Evolutionary conservation across 2,888 invertebrate species (phyloP).

Genomic region (Drosophila siamana): DNA sequence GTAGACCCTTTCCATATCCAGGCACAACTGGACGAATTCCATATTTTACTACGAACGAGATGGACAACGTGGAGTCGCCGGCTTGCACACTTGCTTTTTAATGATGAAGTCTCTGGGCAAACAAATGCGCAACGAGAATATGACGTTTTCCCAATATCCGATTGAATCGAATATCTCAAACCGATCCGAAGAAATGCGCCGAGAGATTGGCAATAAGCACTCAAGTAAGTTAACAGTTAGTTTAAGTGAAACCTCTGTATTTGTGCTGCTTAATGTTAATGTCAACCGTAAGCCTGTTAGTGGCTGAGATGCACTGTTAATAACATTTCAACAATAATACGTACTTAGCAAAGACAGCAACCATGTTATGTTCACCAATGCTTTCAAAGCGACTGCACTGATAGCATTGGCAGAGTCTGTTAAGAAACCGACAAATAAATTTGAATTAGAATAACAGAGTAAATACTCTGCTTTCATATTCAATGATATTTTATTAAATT

Average conservation of each 20-base stretch:
- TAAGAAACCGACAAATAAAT: too few species aligned
- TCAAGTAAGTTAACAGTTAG: slow-evolving; percentile 88
- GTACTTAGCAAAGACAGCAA: slow-evolving; percentile 50
- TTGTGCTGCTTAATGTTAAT: not conserved
- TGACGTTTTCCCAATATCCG: slow-evolving; percentile 84
- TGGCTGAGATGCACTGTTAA: slow-evolving; percentile 6
- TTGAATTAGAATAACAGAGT: too few species aligned
- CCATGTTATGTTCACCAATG: slow-evolving; percentile 27
- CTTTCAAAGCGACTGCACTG: slow-evolving; percentile 33
- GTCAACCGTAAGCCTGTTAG: not conserved
- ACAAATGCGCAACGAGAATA: slow-evolving; percentile 85
- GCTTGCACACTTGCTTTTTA: slow-evolving; percentile 91
- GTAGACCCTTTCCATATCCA: slow-evolving; percentile 76
- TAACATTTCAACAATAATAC: slow-evolving; percentile 40
- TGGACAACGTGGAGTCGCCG: slow-evolving; percentile 89
- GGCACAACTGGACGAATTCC: slow-evolving; percentile 90
- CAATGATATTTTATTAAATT: too few species aligned
- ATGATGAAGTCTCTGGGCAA: slow-evolving; percentile 91
- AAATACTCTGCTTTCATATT: too few species aligned
- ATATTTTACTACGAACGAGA: slow-evolving; percentile 91
- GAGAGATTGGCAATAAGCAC: slow-evolving; percentile 89
- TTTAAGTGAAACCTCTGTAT: not conserved
- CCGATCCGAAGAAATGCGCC: slow-evolving; percentile 88
- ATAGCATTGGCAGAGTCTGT: not conserved
- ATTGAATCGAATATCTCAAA: slow-evolving; percentile 86